Evolutionary conservation across 2,113 vertebrate species (phyloP), one percentile per base, ranked within the genome.

Genomic region (Azemiops feae): DNA sequence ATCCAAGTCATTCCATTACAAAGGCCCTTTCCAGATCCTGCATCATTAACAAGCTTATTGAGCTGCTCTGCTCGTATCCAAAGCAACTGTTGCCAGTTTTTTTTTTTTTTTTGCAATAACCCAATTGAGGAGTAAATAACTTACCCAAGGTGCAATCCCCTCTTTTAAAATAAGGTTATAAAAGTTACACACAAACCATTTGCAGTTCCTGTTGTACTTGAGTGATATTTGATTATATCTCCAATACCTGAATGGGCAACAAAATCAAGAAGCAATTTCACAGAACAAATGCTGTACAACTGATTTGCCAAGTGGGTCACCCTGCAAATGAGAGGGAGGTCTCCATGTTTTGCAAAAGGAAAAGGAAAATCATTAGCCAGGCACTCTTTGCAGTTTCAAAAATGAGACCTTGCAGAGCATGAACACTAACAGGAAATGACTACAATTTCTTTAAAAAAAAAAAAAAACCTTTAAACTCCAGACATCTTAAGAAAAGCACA

Each of bases 131-230:
- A 92, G 88, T 88, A 92, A 91, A 55, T 50, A 85, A 55, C 25
- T 27, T 92, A 92, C 47, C 87, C 91, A 92, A 88, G 45, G 90
- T 55, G 88, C 25, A 93, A 58, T 50, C 89, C 52, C 89, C 43
- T 88, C 39, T 69, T 9, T 34, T 91, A 57, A 86, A 87, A 93
- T 74, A 87, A 91, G 92, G 57, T 16, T 92, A 54, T 88, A 93
- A 53, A 39, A 11, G 1, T 89, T 93, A 47, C 60, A 93, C 34
- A 52, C 34, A 47, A 88, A 6, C 85, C 54, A 86, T 90, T 90
- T 90, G 89, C 90, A 54, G 92, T 88, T 57, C 12, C 43, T 88
- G 58, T 50, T 81, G 85, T 18, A 52, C 58, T n/a, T 3, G 57
- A 89, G 89, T n/a, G 20, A 20, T 81, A 85, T n/a, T 39, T 95